Conservation (phyloP, 2,888 invertebrate genomes). For the Chirona hameri region DNA sequence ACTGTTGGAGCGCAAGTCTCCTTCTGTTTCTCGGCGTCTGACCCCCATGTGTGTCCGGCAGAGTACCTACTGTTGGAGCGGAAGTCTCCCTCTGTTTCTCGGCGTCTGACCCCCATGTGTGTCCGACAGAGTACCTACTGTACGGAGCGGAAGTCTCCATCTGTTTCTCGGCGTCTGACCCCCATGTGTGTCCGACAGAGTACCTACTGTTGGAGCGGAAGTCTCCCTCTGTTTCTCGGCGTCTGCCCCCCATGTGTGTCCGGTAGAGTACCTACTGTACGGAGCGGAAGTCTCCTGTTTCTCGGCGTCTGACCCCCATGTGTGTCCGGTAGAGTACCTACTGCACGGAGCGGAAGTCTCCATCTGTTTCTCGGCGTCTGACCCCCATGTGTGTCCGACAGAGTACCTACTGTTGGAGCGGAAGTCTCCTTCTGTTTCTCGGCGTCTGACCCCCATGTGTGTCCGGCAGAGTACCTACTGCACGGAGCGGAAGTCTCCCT, state of each 20-base stretch:
- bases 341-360: background rate
- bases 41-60: background rate
- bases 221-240: too few relatives aligned
- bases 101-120: too few relatives aligned
- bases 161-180: too few relatives aligned
- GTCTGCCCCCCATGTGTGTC: background rate
- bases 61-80: background rate
- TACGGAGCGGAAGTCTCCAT: too few relatives aligned
- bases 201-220: slow-evolving; percentile 79
- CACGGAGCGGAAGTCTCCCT: background rate
- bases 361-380: too few relatives aligned
- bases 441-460: background rate
- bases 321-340: background rate
- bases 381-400: slow-evolving; percentile 43
- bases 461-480: background rate
- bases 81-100: too few relatives aligned
- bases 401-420: slow-evolving; percentile 80
- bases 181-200: slow-evolving; percentile 51
- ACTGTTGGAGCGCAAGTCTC: slow-evolving; percentile 79
- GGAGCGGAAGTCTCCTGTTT: slow-evolving; percentile 75
- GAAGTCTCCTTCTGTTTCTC: too few relatives aligned
- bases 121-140: slow-evolving; percentile 61
- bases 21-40: too few relatives aligned
- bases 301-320: too few relatives aligned
- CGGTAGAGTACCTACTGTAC: slow-evolving; percentile 71